Percentiles rank a stretch among this genome's conserved stretches.
These are phyloP conservation scores for Pherbina coryleti DNA, from an alignment of 2,888 invertebrate genomes.

Conservation along the genomic window DNA sequence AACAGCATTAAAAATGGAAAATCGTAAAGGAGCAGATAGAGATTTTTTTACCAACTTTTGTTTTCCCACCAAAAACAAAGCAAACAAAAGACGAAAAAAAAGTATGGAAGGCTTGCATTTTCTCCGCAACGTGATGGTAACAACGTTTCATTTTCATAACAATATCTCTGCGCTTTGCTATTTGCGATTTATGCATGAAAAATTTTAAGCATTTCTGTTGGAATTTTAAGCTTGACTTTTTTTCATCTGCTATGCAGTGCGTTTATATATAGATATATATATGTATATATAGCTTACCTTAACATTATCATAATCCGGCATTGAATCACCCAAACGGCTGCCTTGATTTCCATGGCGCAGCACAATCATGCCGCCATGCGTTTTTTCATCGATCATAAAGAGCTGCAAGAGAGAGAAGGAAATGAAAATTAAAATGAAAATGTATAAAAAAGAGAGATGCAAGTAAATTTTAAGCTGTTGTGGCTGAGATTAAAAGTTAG, in stretches of 20 bases:
- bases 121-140: background rate
- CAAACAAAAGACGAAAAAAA: conserved; percentile 40
- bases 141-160: conserved; percentile 32
- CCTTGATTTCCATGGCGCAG: conserved; percentile 73
- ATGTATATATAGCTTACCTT: conserved; percentile 69
- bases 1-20: conserved; percentile 49
- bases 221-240: conserved; percentile 3
- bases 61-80: conserved; percentile 55
- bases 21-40: background rate
- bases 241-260: background rate
- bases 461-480: conserved; percentile 21
- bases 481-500: conserved; percentile 40
- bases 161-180: conserved; percentile 18
- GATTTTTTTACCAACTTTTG: conserved; percentile 50
- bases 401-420: conserved; percentile 55
- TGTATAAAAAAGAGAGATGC: background rate
- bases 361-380: conserved; percentile 72
- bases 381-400: conserved; percentile 73
- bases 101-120: background rate
- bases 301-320: conserved; percentile 80
- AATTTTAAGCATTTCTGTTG: conserved; percentile 45
- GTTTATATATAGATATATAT: background rate
- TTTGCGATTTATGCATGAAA: conserved; percentile 36
- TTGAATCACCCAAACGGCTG: conserved; percentile 70
- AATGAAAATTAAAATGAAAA: no score